Base-by-base conservation (phyloP, 2,888 invertebrate genomes). In the Noctua fimbriata region DNA sequence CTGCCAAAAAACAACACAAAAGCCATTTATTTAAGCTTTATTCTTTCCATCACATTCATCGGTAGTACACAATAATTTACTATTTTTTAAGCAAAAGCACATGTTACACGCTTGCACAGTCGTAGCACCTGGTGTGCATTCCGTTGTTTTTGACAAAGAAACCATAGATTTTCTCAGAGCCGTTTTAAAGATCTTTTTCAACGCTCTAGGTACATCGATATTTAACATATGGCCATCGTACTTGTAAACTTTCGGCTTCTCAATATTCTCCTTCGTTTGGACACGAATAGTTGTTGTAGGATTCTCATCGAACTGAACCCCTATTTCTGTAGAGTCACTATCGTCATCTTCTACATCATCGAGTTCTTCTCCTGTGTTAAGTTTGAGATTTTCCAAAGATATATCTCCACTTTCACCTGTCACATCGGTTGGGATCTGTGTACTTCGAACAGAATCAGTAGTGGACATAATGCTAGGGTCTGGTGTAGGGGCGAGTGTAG, bases 81-180 rank as follows among this genome's bases (percentile, higher is more conserved):
- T 91, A 78, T 94, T 95, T 58, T 92, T 93, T 85, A 95, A 84
- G 83, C 96, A 96, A 79, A 92, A 95, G 71, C 95, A 96, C 28
- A 86, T 90, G 69, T 95, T 95, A 81, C 95, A 95, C 12, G 88
- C 84, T 0, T 88, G 78, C 1, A 76, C 72, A 7, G 89, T 81
- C 4, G 89, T 89, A 0, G 86, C 71, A 0, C 95, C 95, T 0
- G 94, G 94, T 3, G 66, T 83, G 76, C 96, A 96, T 12, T 90
- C 79, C 0, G 82, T 77, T 7, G 81, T 78, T 0, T 86, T 70
- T 36, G 89, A 84, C 3, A 95, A 65, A 7, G 92, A 91, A 0
- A 95, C 90, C 93, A 93, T 93, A 0, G 93, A 92, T 78, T 93
- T 95, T 58, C 94, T 91, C 16, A 92, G 58, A 32, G 92, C 92